Percentiles rank a stretch among this genome's conserved stretches.
Evolutionary conservation across 2,888 invertebrate genomes (phyloP).

Genomic region (Nowickia ferox): DNA sequence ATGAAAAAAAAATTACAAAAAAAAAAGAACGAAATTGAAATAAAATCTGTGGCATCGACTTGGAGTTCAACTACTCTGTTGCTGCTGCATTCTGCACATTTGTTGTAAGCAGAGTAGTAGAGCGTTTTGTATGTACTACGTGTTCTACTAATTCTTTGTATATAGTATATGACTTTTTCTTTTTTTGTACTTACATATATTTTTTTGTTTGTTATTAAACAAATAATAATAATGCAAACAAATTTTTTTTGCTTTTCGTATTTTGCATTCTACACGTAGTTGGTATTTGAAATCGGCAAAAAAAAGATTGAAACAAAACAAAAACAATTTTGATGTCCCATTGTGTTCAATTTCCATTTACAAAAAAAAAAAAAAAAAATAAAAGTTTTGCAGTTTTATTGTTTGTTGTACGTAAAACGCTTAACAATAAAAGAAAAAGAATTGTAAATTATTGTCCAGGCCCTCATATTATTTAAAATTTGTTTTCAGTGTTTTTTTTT

Average conservation of each 20-base stretch:
- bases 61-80: constrained; percentile 69
- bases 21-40: constrained; percentile 43
- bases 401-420: constrained; percentile 58
- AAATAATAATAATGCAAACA: constrained; percentile 50
- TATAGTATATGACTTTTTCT: neutral
- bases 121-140: constrained; percentile 43
- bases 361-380: constrained; percentile 20
- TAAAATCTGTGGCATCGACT: constrained; percentile 64
- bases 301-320: constrained; percentile 30
- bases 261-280: constrained; percentile 59
- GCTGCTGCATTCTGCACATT: constrained; percentile 49
- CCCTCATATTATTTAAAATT: constrained; percentile 53
- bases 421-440: constrained; percentile 55
- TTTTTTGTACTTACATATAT: neutral
- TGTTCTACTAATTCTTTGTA: constrained; percentile 50
- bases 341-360: constrained; percentile 64
- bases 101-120: constrained; percentile 17
- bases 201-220: constrained; percentile 23
- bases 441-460: constrained; percentile 67
- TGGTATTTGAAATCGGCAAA: constrained; percentile 49
- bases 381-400: constrained; percentile 41
- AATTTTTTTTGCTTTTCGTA: constrained; percentile 25
- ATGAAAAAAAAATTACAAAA: constrained; percentile 22
- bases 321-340: constrained; percentile 59
- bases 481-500: no score